Base-by-base conservation (phyloP, 2,113 vertebrate species). In the Stigmatopora argus region DNA sequence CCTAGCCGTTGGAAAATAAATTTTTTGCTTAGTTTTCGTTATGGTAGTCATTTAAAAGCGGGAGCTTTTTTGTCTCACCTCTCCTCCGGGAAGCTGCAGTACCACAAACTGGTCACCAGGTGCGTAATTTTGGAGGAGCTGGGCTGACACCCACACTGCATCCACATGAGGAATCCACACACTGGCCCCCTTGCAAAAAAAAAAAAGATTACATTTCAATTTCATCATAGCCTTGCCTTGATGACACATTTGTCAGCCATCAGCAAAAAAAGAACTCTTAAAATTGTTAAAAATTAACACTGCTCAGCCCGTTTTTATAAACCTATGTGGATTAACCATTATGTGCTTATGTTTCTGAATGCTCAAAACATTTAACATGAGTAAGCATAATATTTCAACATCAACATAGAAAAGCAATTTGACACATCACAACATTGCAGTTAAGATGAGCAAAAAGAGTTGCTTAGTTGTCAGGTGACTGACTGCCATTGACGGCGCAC, bases 221-320 rank as follows among this genome's bases (percentile, higher is more conserved):
- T 48, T 17, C 52, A 56, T 44, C 59, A 64, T 65, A 56, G 21
- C 71, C 76, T 70, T 67, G 74, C 83, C 84, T 79, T 65, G 55
- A 8, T 52, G 53, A 69, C 65, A 46, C 4, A 71, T 81, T 87
- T 88, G 68, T 81, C 73, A 44, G 48, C 69, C 74, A 89, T 91
- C 90, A 92, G 89, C 89, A 91, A 70, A 91, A 91, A 91, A 91
- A 89, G 83, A 38, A 11, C 65, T 82, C 62, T 13, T 82, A 84
- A 85, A 86, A 58, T 7, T 62, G 89, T 91, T 92, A 91, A 90
- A 88, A 83, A 90, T 92, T 92, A 91, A 92, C 89, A 75, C 18
- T 23, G 65, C 80, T 88, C 79, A 84, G 79, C 79, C 83, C 69
- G 58, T 73, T 77, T 31, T 41, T 66, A 19, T 56, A 74, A 17